Conservation (phyloP, 1,140 invertebrate genomes). For the Drosophila bocqueti region DNA sequence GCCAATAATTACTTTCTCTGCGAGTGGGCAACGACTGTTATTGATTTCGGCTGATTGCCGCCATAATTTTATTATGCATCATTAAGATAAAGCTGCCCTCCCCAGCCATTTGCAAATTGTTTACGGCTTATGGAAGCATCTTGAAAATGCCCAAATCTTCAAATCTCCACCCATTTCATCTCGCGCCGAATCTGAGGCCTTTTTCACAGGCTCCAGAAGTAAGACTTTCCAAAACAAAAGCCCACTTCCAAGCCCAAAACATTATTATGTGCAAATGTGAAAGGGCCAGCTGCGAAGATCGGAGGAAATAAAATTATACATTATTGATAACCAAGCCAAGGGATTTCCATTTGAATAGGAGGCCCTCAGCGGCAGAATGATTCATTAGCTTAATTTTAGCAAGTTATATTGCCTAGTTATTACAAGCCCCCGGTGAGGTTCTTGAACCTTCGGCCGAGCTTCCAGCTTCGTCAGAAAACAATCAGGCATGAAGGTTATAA, state of each 20-base stretch:
- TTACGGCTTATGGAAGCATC: slow-evolving; percentile 52
- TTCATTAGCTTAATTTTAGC: slow-evolving; percentile 16
- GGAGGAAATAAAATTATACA: slow-evolving; percentile 40
- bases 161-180: slow-evolving; percentile 44
- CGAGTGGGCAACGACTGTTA: slow-evolving; percentile 62
- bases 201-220: slow-evolving; percentile 53
- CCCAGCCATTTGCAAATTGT: slow-evolving; percentile 70
- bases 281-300: slow-evolving; percentile 45
- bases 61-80: slow-evolving; percentile 79
- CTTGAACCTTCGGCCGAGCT: slow-evolving; percentile 20
- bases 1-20: slow-evolving; percentile 77
- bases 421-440: slow-evolving; percentile 14
- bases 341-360: slow-evolving; percentile 33
- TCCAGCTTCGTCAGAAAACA: slow-evolving; percentile 18
- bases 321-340: background rate
- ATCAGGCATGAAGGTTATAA: slow-evolving; percentile 45
- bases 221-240: slow-evolving; percentile 66
- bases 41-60: slow-evolving; percentile 76
- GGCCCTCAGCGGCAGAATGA: slow-evolving; percentile 6
- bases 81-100: slow-evolving; percentile 67
- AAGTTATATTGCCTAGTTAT: slow-evolving; percentile 28
- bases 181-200: slow-evolving; percentile 35
- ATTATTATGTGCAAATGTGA: slow-evolving; percentile 77
- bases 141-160: slow-evolving; percentile 32
- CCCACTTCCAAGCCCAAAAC: slow-evolving; percentile 24